These are phyloP conservation scores for Cisticola juncidis DNA, from an alignment of 2,113 vertebrate genomes.

Conservation along the genomic window DNA sequence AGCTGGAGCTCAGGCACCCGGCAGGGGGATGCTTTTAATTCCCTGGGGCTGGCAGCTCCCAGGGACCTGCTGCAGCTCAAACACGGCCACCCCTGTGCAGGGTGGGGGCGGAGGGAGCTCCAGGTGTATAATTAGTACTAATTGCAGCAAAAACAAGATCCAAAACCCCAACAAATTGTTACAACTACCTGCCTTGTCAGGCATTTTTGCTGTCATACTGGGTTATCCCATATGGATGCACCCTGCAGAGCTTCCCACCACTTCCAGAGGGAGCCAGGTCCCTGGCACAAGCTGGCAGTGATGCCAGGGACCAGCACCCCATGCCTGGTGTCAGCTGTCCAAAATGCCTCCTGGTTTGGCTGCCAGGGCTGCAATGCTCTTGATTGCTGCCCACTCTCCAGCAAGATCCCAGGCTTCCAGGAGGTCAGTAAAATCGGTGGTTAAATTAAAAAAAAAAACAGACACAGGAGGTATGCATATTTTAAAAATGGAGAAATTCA, in stretches of 20 bases:
- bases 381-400: neutral
- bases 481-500: neutral
- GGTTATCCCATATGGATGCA: neutral
- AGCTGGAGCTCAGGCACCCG: neutral
- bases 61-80: neutral
- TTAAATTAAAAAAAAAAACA: neutral
- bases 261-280: neutral
- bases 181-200: neutral
- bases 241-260: neutral
- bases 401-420: neutral
- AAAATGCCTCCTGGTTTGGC: neutral
- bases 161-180: accelerated
- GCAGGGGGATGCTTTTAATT: neutral
- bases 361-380: neutral
- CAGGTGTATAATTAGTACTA: neutral
- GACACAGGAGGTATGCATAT: too few species aligned
- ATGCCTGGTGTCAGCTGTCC: neutral
- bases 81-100: neutral
- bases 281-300: neutral
- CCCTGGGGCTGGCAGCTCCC: neutral
- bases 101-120: neutral
- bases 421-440: accelerated
- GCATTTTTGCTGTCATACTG: neutral
- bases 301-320: neutral
- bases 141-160: neutral